Evolutionary conservation across 2,113 vertebrate genomes (phyloP).

Genomic region (Lycaon pictus): DNA sequence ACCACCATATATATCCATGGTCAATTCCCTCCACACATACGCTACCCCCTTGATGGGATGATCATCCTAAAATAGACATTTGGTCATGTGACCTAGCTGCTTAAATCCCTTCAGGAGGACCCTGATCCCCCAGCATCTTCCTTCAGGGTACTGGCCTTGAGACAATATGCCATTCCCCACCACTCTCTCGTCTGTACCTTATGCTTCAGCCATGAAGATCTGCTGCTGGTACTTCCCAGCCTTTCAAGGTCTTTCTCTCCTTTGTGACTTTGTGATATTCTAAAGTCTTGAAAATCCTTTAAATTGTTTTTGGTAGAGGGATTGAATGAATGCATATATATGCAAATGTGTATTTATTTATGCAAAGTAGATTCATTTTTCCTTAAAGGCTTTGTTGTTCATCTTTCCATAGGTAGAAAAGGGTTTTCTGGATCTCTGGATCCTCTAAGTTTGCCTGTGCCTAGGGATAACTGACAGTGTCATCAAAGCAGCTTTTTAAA

Average conservation of each 20-base stretch:
- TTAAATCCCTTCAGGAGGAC: neutral
- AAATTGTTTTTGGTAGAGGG: neutral
- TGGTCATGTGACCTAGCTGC: neutral
- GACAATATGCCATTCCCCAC: fast-evolving
- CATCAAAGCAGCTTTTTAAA: neutral
- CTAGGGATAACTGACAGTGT: neutral
- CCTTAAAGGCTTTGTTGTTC: neutral
- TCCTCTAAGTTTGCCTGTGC: neutral
- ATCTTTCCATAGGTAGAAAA: neutral
- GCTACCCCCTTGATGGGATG: neutral
- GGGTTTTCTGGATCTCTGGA: neutral
- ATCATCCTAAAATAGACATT: neutral
- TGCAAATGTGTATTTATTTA: neutral
- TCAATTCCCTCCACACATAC: neutral
- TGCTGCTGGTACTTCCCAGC: neutral
- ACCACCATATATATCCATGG: neutral
- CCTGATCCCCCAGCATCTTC: neutral
- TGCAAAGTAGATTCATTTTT: conserved; percentile 11
- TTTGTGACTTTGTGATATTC: conserved; percentile 14
- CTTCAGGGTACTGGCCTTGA: neutral
- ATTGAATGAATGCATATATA: neutral
- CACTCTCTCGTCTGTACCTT: neutral
- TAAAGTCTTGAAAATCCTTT: neutral
- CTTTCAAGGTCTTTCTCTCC: neutral
- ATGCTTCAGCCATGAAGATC: neutral